A percentile compares a stretch with the other conserved stretches of the same genome.
phyloP scores from a whole-genome alignment of 1,140 invertebrate genomes.

The Araneus ventricosus region DNA sequence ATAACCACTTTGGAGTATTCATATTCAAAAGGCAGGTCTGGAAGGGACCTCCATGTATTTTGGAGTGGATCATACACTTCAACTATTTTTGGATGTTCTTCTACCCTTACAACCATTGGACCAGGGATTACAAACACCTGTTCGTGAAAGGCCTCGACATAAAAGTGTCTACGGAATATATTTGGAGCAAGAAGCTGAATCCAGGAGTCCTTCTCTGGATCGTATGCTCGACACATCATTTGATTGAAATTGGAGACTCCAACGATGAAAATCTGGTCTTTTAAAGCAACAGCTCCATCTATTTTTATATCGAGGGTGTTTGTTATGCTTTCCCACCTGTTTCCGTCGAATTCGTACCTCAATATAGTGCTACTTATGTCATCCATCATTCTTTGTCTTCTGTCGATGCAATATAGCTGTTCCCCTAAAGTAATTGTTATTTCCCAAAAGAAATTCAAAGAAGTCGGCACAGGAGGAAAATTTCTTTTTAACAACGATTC shows the following conservation, averaged over 20 bases:
- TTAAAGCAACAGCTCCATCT: not conserved
- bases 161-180: not conserved
- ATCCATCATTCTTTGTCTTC: not conserved
- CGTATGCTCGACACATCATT: not conserved
- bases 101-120: no score
- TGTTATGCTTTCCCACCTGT: not conserved
- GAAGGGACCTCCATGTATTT: not conserved
- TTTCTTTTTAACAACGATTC: not conserved
- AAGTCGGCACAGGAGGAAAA: no score
- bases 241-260: not conserved
- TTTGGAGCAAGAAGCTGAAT: not conserved
- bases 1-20: not conserved
- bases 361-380: not conserved
- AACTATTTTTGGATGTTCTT: not conserved
- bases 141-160: not conserved
- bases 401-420: not conserved
- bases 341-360: not conserved
- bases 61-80: not conserved
- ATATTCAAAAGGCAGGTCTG: conserved; percentile 5
- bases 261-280: not conserved
- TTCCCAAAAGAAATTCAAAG: not conserved
- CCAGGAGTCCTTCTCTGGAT: not conserved
- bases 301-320: not conserved
- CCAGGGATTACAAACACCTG: not conserved
- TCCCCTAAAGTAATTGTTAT: not conserved